A percentile compares a stretch with the other conserved stretches of the same genome.
Conservation (phyloP, 1,140 invertebrate genomes). For the Tetranychus cinnabarinus region DNA sequence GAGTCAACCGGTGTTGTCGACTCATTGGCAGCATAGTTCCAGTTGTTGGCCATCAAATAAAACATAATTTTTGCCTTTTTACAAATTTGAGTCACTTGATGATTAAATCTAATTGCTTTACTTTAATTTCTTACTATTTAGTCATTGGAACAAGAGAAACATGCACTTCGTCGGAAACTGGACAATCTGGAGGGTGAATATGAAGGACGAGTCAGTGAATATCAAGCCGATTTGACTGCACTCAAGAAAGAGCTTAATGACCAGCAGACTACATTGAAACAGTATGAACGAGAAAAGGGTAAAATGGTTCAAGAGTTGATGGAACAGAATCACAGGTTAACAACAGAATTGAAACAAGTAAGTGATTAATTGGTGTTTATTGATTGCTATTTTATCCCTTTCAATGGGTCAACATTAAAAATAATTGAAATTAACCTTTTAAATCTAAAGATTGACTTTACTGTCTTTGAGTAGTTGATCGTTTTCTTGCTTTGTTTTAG, state of each 20-base stretch:
- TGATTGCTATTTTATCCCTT: too few relatives aligned
- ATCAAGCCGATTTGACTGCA: constrained; percentile 59
- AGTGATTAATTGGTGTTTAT: neutral
- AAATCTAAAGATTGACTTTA: too few relatives aligned
- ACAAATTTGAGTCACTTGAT: too few relatives aligned
- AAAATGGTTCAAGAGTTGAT: constrained; percentile 56
- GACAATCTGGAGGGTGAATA: constrained; percentile 63
- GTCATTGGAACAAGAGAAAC: constrained; percentile 79
- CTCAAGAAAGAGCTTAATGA: constrained; percentile 32
- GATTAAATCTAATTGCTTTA: too few relatives aligned
- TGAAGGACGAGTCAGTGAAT: constrained; percentile 56
- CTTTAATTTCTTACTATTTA: constrained; percentile 20
- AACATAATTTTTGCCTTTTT: too few relatives aligned
- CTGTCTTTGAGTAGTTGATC: too few relatives aligned
- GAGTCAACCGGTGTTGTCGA: neutral
- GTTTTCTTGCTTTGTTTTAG: too few relatives aligned
- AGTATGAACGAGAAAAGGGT: constrained; percentile 51
- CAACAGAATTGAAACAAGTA: constrained; percentile 57
- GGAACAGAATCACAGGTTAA: constrained; percentile 67
- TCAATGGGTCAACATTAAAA: too few relatives aligned
- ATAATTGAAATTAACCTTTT: too few relatives aligned
- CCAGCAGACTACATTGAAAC: constrained; percentile 33
- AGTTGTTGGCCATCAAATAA: neutral
- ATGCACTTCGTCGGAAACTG: constrained; percentile 53
- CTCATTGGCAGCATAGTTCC: neutral